Conservation (phyloP, 1,140 invertebrate species). For the Carcinoscorpius rotundicauda region DNA sequence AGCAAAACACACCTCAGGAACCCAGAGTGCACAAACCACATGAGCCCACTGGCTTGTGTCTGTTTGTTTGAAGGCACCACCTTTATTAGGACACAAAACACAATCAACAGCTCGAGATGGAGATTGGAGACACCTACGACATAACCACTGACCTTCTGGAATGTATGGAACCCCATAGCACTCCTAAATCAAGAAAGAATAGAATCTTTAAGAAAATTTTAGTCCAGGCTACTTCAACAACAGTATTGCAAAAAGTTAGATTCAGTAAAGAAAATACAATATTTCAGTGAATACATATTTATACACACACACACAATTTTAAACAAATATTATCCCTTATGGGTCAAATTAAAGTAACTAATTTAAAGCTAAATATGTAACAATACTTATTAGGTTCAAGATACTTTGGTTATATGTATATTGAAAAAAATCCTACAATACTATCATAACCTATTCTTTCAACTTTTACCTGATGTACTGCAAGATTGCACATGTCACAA, state of each 20-base stretch:
- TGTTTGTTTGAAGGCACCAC: slow-evolving; percentile 97
- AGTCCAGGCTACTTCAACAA: too few relatives aligned
- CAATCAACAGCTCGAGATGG: slow-evolving; percentile 92
- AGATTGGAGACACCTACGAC: slow-evolving; percentile 83
- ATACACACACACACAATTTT: too few relatives aligned
- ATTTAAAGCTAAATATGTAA: too few relatives aligned
- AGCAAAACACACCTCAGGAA: slow-evolving; percentile 95
- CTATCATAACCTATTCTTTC: neutral
- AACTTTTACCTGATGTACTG: slow-evolving; percentile 68
- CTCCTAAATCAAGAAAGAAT: slow-evolving; percentile 42
- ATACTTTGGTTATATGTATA: too few relatives aligned
- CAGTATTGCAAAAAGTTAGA: too few relatives aligned
- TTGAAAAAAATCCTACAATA: too few relatives aligned
- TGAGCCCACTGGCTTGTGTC: slow-evolving; percentile 94
- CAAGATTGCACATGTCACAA: slow-evolving; percentile 99
- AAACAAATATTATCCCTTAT: too few relatives aligned
- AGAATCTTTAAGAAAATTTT: too few relatives aligned
- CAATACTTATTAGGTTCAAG: too few relatives aligned
- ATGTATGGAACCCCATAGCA: slow-evolving; percentile 99
- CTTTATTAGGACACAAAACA: slow-evolving; percentile 92
- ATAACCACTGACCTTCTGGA: slow-evolving; percentile 97
- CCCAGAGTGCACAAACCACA: slow-evolving; percentile 97
- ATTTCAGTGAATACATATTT: too few relatives aligned
- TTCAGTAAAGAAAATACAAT: too few relatives aligned
- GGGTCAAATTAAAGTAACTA: too few relatives aligned